Percentiles rank a stretch among this genome's conserved stretches.
These are phyloP conservation scores for Drosophila navojoa DNA, from an alignment of 1,140 invertebrate species.

Conservation along the genomic window DNA sequence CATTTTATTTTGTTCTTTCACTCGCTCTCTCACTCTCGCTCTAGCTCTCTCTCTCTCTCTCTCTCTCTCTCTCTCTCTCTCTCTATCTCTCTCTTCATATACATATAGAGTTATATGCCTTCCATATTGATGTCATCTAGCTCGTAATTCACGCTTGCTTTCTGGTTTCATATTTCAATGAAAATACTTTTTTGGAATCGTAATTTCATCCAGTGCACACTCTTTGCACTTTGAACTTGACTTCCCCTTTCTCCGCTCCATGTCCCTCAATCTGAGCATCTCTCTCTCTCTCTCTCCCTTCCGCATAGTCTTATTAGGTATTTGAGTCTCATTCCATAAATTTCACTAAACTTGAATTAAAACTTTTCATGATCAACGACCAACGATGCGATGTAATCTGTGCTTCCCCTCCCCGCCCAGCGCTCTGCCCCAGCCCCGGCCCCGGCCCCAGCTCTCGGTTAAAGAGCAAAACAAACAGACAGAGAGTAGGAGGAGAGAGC, in stretches of 20 bases:
- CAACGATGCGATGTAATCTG: constrained; percentile 57
- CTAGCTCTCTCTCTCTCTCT: neutral
- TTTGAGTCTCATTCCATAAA: constrained; percentile 32
- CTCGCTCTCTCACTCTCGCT: no score
- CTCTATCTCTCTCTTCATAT: no score
- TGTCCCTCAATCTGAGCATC: no score
- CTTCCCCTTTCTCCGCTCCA: no score
- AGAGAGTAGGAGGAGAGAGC: neutral
- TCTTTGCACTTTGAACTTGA: no score
- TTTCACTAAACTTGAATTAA: constrained; percentile 83
- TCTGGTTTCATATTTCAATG: no score
- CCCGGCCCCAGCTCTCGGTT: neutral
- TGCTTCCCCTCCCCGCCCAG: neutral
- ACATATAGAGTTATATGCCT: no score
- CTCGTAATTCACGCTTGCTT: neutral
- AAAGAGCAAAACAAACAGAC: constrained; percentile 45
- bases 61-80: neutral
- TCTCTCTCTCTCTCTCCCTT: no score
- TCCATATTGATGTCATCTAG: neutral
- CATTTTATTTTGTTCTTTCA: no score
- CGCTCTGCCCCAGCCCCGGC: neutral
- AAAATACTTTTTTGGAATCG: no score
- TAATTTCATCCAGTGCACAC: no score
- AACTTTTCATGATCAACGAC: constrained; percentile 81
- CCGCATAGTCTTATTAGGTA: neutral